These are phyloP conservation scores for Neofelis nebulosa DNA, from an alignment of 2,113 vertebrate genomes.

Conservation along the genomic window DNA sequence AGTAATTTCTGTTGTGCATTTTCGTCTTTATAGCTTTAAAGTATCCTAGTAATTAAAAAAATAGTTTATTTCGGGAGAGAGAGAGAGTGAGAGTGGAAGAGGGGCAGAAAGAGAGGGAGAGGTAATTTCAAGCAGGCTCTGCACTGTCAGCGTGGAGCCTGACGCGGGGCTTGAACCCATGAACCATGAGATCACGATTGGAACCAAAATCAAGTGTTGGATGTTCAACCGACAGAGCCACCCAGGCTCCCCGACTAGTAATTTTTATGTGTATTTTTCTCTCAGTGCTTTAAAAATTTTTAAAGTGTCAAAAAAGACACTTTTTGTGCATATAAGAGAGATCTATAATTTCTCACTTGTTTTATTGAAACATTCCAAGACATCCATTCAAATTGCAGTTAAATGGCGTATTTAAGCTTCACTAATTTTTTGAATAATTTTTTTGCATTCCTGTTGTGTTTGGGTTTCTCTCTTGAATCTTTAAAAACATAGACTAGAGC, in stretches of 20 bases:
- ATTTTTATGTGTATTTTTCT: neutral
- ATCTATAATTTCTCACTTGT: neutral
- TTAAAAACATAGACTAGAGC: neutral
- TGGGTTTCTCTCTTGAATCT: neutral
- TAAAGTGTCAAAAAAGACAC: neutral
- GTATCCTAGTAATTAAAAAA: neutral
- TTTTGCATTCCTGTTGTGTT: neutral
- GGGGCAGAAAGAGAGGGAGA: too few species aligned
- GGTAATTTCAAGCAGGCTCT: too few species aligned
- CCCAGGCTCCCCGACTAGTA: neutral
- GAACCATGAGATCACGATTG: too few species aligned
- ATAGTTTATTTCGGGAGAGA: too few species aligned
- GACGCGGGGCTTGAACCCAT: too few species aligned
- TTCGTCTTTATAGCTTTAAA: neutral
- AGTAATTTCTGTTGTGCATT: constrained; percentile 1
- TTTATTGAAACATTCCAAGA: neutral
- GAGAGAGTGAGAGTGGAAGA: too few species aligned
- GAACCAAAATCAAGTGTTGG: too few species aligned
- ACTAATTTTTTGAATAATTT: neutral
- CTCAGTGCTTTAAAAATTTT: neutral
- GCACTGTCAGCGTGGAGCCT: too few species aligned
- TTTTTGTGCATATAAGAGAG: neutral
- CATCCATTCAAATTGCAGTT: neutral
- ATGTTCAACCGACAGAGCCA: too few species aligned
- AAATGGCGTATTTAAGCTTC: neutral